Evolutionary conservation across 1,140 invertebrate species (phyloP).

Genomic region (Rhagoletis pomonella): DNA sequence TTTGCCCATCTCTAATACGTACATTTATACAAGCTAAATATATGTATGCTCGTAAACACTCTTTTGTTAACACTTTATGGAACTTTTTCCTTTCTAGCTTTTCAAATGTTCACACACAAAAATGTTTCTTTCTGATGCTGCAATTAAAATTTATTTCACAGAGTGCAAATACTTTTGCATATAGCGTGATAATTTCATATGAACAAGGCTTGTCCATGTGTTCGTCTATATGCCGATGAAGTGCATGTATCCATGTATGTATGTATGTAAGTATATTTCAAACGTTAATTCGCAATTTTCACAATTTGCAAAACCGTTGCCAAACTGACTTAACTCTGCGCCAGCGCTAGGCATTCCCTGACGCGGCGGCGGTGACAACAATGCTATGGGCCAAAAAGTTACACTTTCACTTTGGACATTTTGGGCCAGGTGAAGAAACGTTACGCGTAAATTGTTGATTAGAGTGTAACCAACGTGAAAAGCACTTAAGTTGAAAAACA

Average conservation of each 20-base stretch:
- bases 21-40: too few relatives aligned
- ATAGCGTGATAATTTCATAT: neutral
- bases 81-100: neutral
- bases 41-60: neutral
- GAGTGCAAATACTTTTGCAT: neutral
- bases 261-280: neutral
- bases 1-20: too few relatives aligned
- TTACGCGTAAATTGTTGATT: slow-evolving; percentile 2
- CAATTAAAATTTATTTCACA: slow-evolving; percentile 9
- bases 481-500: neutral
- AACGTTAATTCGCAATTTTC: neutral
- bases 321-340: neutral
- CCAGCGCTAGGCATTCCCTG: neutral
- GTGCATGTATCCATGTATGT: neutral
- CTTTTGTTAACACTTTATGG: neutral
- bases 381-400: slow-evolving; percentile 30
- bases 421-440: neutral
- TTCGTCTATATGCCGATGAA: neutral
- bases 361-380: neutral
- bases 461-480: neutral
- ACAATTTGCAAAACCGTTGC: slow-evolving; percentile 27
- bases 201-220: neutral
- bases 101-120: too few relatives aligned
- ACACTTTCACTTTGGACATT: slow-evolving; percentile 54
- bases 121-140: neutral